Percentiles rank a stretch among this genome's conserved stretches.
Conservation (phyloP, 1,140 invertebrate species). For the Hylyphantes graminicola region DNA sequence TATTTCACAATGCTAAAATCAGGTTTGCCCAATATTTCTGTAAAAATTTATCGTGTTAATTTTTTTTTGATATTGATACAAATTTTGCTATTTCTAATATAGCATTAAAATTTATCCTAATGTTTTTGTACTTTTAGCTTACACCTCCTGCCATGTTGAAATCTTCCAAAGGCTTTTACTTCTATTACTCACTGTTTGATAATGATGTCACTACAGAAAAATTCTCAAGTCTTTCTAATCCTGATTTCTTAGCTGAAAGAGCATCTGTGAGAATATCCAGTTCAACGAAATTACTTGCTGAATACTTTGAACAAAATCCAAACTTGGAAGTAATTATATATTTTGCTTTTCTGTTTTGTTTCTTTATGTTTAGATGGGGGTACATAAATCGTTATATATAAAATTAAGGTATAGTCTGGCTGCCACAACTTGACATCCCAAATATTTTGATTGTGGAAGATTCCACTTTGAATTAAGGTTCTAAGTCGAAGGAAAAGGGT, state of each 20-base stretch:
- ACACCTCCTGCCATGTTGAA: slow-evolving; percentile 45
- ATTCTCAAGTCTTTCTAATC: slow-evolving; percentile 68
- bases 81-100: not conserved
- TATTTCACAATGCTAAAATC: too few species aligned
- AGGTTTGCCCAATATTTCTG: too few species aligned
- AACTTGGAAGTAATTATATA: slow-evolving; percentile 64
- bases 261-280: slow-evolving; percentile 68
- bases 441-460: too few species aligned
- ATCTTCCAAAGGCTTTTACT: slow-evolving; percentile 67
- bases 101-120: not conserved
- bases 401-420: too few species aligned
- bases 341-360: not conserved
- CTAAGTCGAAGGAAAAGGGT: too few species aligned
- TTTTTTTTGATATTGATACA: too few species aligned
- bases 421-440: too few species aligned
- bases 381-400: too few species aligned
- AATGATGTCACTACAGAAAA: slow-evolving; percentile 70
- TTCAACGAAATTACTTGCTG: slow-evolving; percentile 66
- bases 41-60: too few species aligned
- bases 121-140: slow-evolving; percentile 32
- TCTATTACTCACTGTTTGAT: slow-evolving; percentile 70
- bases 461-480: too few species aligned
- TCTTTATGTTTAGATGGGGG: not conserved
- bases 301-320: slow-evolving; percentile 68
- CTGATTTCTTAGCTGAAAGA: slow-evolving; percentile 69